phyloP scores from a whole-genome alignment of 2,888 invertebrate species.

The Trimorus sp. region DNA sequence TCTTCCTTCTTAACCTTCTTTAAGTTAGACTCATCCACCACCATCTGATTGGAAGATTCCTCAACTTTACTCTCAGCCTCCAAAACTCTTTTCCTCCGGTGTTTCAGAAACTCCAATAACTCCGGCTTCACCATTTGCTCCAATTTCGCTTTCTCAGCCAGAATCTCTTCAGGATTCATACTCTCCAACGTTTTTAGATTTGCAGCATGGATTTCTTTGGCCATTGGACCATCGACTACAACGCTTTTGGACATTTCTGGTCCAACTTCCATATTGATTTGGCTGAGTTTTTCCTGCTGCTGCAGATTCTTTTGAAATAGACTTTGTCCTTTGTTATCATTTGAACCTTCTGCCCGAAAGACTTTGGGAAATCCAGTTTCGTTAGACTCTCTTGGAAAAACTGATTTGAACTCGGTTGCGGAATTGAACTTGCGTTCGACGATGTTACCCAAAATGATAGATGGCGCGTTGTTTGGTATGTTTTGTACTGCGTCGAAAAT shows the following conservation, averaged over 20 bases:
- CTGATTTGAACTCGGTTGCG: slow-evolving; percentile 32
- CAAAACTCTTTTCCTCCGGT: no score
- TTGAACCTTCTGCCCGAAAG: slow-evolving; percentile 69
- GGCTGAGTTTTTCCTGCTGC: neutral
- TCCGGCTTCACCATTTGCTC: slow-evolving; percentile 86
- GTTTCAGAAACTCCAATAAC: slow-evolving; percentile 85
- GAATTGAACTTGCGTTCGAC: slow-evolving; percentile 74
- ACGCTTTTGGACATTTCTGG: slow-evolving; percentile 51
- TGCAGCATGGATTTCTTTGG: slow-evolving; percentile 86
- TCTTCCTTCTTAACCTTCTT: no score
- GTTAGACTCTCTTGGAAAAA: slow-evolving; percentile 3
- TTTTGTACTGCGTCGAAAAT: slow-evolving; percentile 69
- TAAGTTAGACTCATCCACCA: no score
- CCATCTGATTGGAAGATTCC: no score
- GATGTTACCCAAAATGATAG: slow-evolving; percentile 77
- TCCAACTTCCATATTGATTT: neutral
- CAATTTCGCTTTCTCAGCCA: slow-evolving; percentile 88
- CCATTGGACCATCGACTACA: slow-evolving; percentile 77
- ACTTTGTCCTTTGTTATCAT: slow-evolving; percentile 66
- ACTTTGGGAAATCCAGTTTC: slow-evolving; percentile 76
- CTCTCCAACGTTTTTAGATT: slow-evolving; percentile 86
- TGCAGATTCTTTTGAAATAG: slow-evolving; percentile 72
- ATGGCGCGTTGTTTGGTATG: slow-evolving; percentile 64
- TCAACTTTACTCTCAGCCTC: no score
- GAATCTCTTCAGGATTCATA: slow-evolving; percentile 89